Evolutionary conservation across 2,797 vertebrate genomes (phyloP), one percentile per base, ranked within the genome.

Genomic region (Mallotus villosus): DNA sequence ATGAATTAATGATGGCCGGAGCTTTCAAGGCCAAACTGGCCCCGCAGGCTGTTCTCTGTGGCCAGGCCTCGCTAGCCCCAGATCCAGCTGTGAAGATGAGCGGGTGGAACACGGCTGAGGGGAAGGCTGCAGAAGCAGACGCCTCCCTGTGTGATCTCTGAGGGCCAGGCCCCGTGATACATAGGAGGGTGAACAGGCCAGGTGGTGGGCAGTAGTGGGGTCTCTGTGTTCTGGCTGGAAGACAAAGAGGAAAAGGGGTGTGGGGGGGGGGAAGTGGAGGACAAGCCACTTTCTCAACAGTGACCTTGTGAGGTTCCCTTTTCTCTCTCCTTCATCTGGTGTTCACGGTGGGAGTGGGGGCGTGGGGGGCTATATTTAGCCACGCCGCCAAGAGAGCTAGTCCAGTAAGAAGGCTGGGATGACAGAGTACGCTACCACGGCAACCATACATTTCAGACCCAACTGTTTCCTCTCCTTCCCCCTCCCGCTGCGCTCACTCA

Each of bases 321-420:
- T 71, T 8, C 53, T 75, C 66, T 66, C 69, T 70, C 69, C 64
- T 76, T 76, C 73, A 74, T 55, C 74, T 84, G 82, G 76, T 78
- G 71, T 49, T 69, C 53, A 76, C 75, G 80, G 4, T 17, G n/a
- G 19, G 60, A 22, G n/a, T 25, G 32, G 53, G 29, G 34, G 46
- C 84, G 81, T 16, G 32, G 84, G 70, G 34, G 58, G 73, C 88
- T 93, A 91, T 89, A 91, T 92, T 89, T 92, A 92, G 85, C 75
- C 1, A 49, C 76, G 81, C 78, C 82, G 75, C 79, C 67, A 80
- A 71, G 74, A 86, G 83, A 88, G 83, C 83, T 82, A 81, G 85
- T 89, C 86, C 74, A 84, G 85, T 74, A 78, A 83, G 75, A 74
- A 59, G 80, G 82, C 81, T 72, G 81, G 75, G 79, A 87, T 91